Evolutionary conservation across 2,888 invertebrate species (phyloP).

Genomic region (Phanerotoma sp.): DNA sequence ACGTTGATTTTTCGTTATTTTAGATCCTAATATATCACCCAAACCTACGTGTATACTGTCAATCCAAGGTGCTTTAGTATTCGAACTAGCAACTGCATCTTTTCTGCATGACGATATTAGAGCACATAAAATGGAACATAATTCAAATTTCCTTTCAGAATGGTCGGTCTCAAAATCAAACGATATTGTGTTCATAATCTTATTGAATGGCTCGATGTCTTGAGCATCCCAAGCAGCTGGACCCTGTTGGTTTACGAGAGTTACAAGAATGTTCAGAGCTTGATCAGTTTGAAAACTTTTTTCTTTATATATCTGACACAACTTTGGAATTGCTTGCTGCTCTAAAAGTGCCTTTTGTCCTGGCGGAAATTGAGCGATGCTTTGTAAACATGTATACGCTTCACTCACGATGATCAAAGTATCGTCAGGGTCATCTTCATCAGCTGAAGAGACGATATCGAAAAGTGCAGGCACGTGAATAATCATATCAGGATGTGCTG

Average conservation of each 20-base stretch:
- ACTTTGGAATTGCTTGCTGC: slow-evolving; percentile 75
- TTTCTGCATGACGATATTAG: slow-evolving; percentile 74
- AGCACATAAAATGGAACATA: slow-evolving; percentile 77
- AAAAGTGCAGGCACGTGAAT: slow-evolving; percentile 80
- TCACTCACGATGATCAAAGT: slow-evolving; percentile 85
- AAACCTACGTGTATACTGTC: slow-evolving; percentile 79
- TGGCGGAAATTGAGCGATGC: slow-evolving; percentile 75
- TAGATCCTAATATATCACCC: slow-evolving; percentile 80
- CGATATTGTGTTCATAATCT: slow-evolving; percentile 78
- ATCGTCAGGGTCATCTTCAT: slow-evolving; percentile 83
- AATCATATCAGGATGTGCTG: slow-evolving; percentile 80
- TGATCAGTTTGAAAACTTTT: slow-evolving; percentile 90
- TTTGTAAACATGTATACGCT: slow-evolving; percentile 80
- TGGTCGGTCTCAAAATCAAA: slow-evolving; percentile 87
- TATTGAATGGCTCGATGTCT: slow-evolving; percentile 78
- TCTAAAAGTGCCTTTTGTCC: slow-evolving; percentile 79
- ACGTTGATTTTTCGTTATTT: slow-evolving; percentile 83
- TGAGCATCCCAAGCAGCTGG: slow-evolving; percentile 71
- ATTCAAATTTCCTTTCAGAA: slow-evolving; percentile 85
- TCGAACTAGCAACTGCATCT: slow-evolving; percentile 65
- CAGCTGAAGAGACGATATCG: slow-evolving; percentile 80
- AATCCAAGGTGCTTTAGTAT: slow-evolving; percentile 78
- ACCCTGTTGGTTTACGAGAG: slow-evolving; percentile 73
- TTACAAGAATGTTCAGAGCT: slow-evolving; percentile 78
- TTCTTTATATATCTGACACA: slow-evolving; percentile 83